Percentiles rank a stretch among this genome's conserved stretches.
Conservation (phyloP, 2,888 invertebrate genomes). For the Drosophila barbarae region DNA sequence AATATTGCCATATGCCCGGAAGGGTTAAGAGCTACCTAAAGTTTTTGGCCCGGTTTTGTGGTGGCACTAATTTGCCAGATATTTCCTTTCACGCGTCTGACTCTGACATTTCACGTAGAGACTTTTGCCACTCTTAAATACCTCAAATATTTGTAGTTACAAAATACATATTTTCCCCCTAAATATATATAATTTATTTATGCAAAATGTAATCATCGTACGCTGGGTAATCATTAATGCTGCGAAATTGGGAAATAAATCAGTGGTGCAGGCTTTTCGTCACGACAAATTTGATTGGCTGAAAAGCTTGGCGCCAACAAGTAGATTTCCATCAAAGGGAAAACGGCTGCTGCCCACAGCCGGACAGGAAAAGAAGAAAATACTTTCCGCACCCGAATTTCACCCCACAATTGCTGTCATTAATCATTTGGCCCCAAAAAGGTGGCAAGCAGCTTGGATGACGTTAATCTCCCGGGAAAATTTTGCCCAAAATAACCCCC, state of each 20-base stretch:
- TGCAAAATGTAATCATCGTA: slow-evolving; percentile 60
- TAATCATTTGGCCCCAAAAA: slow-evolving; percentile 71
- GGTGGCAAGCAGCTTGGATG: slow-evolving; percentile 56
- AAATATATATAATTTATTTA: slow-evolving; percentile 55
- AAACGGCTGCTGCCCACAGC: slow-evolving; percentile 31
- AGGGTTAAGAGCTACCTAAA: slow-evolving; percentile 33
- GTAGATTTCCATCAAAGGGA: slow-evolving; percentile 63
- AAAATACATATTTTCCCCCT: not conserved
- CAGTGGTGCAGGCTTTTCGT: slow-evolving; percentile 8
- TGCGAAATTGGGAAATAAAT: slow-evolving; percentile 22
- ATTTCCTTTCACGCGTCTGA: slow-evolving; percentile 32
- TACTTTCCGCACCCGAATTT: slow-evolving; percentile 7
- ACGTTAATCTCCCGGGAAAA: slow-evolving; percentile 38
- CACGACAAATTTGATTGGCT: slow-evolving; percentile 34
- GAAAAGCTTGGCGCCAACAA: slow-evolving; percentile 68
- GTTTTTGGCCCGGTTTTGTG: slow-evolving; percentile 23
- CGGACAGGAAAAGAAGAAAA: slow-evolving; percentile 12
- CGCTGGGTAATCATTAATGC: slow-evolving; percentile 33
- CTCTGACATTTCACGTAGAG: slow-evolving; percentile 4
- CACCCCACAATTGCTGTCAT: slow-evolving; percentile 64
- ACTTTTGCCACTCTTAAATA: slow-evolving; percentile 14
- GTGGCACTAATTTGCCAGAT: slow-evolving; percentile 52
- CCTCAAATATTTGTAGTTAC: not conserved
- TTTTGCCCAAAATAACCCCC: not conserved
- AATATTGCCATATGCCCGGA: slow-evolving; percentile 20